A percentile compares a stretch with the other conserved stretches of the same genome.
These are phyloP conservation scores for Tuberolachnus salignus DNA, from an alignment of 2,888 invertebrate genomes.

Conservation along the genomic window DNA sequence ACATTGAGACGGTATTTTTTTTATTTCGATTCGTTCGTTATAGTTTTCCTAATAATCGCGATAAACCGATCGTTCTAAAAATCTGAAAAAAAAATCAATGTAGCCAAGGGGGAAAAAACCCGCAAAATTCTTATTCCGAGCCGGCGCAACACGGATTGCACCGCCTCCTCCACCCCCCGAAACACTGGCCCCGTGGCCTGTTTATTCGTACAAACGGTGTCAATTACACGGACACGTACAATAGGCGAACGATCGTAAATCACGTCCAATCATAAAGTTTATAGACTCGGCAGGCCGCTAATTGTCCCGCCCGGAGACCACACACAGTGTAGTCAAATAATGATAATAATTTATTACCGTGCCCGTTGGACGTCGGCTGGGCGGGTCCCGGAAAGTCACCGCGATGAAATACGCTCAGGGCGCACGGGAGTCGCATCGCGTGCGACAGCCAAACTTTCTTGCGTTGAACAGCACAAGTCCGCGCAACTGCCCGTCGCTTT, in stretches of 20 bases:
- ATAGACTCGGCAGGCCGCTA: not conserved
- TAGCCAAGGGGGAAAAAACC: too few species aligned
- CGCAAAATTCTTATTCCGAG: too few species aligned
- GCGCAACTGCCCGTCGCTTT: not conserved
- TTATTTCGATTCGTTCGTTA: too few species aligned
- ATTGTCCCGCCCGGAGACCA: not conserved
- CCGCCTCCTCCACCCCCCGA: too few species aligned
- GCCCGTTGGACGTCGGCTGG: slow-evolving; percentile 12
- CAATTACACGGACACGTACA: too few species aligned
- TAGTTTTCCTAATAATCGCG: too few species aligned
- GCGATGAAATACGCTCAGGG: slow-evolving; percentile 15
- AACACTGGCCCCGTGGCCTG: too few species aligned
- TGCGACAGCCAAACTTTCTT: slow-evolving; percentile 28
- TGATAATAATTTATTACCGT: slow-evolving; percentile 30
- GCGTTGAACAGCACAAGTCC: not conserved
- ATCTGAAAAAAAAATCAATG: too few species aligned
- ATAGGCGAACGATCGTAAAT: not conserved
- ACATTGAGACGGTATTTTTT: too few species aligned
- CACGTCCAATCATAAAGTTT: slow-evolving; percentile 23
- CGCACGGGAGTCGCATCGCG: not conserved
- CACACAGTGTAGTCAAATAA: slow-evolving; percentile 21
- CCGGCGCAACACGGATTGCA: too few species aligned
- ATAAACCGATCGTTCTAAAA: too few species aligned
- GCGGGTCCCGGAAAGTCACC: slow-evolving; percentile 1
- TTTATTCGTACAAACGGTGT: too few species aligned